These are phyloP conservation scores for Ectemnius lituratus DNA, from an alignment of 2,888 invertebrate species.

Conservation along the genomic window DNA sequence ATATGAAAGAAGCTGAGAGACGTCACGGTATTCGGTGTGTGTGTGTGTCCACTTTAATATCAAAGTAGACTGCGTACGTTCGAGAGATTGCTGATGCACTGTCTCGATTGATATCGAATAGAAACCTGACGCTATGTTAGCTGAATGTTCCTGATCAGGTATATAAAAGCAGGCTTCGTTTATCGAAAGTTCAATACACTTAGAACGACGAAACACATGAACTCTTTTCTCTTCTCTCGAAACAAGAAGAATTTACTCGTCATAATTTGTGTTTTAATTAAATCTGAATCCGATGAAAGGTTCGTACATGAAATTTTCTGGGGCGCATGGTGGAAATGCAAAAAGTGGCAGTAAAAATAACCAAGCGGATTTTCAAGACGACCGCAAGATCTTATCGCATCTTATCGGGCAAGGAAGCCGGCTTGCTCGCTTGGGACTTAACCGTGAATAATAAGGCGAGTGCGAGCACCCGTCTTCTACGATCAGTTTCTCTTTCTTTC, in stretches of 20 bases:
- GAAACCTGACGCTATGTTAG: not conserved
- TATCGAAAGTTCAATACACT: not conserved
- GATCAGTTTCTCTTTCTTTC: no score
- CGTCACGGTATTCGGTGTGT: not conserved
- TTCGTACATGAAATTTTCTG: no score
- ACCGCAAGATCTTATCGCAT: not conserved
- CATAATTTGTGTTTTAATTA: no score
- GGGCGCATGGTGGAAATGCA: no score
- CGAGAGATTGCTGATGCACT: not conserved
- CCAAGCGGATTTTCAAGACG: no score
- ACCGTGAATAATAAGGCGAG: conserved; percentile 2
- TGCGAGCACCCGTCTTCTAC: no score
- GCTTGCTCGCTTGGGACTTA: conserved; percentile 1
- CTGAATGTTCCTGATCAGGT: not conserved
- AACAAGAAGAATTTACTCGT: no score
- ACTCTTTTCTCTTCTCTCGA: not conserved
- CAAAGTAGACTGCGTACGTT: not conserved
- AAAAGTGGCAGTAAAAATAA: no score
- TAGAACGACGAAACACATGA: not conserved
- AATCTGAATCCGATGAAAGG: no score
- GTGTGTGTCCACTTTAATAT: not conserved
- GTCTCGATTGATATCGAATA: not conserved
- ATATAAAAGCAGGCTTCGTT: not conserved
- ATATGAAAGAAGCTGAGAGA: no score
- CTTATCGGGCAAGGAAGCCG: not conserved